Base-by-base conservation (phyloP, 2,888 invertebrate species). In the Listrodromus nycthemerus region DNA sequence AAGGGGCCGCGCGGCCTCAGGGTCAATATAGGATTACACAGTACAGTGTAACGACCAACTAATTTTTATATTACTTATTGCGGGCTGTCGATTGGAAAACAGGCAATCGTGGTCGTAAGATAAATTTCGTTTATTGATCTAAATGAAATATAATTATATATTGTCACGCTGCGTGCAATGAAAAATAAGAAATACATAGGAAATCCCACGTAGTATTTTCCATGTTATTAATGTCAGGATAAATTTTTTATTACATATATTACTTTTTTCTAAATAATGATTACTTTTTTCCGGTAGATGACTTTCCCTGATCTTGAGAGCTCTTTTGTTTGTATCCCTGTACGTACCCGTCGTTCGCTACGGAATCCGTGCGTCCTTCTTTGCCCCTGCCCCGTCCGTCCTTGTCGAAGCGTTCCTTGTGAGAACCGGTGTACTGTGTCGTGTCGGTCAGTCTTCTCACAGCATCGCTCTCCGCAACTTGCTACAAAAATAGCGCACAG, bases 351-450 rank as follows among this genome's bases (percentile, higher is more conserved):
- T 90, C 89, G 45, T 88, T 87, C 21, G 91, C 90, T 6, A 87
- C 85, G 13, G 89, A 81, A 74, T 94, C 93, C 67, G 89, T 90
- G 24, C 94, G 89, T 2, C 94, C 94, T 63, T 92, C 92, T 76
- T 92, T 92, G 6, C 94, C 94, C 67, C 89, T 91, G 27, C 94
- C 94, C 73, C 91, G 92, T 4, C 94, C 94, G 3, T 89, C 86
- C 2, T 92, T 89, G 83, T 94, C 94, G 84, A 94, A 94, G 16
- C 94, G 88, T 80, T 93, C 91, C 85, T 93, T 93, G 87, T 93
- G 93, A 30, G 91, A 89, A 66, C 94, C 94, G 6, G 94, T 94
- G 89, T 93, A 94, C 83, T 93, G 92, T 33, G 93, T 91, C 41
- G 93, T 91, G 86, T 94, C 94, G 21, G 94, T 94, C 77, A 94